phyloP scores from a whole-genome alignment of 1,140 invertebrate genomes.

The Drosophila takahashii region DNA sequence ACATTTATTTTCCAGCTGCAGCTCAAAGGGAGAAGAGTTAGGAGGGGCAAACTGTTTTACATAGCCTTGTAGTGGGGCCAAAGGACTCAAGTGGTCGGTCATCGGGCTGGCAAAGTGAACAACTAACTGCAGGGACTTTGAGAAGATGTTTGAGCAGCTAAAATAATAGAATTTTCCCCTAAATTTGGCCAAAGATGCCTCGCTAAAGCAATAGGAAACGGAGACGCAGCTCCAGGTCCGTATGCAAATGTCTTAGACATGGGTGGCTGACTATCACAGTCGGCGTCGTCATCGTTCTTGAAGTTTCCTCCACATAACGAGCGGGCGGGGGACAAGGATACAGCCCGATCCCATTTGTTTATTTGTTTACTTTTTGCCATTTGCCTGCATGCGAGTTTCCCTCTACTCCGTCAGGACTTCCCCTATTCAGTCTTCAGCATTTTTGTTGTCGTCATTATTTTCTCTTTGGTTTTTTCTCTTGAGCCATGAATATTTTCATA shows the following conservation, averaged over 20 bases:
- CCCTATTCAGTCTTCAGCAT: slow-evolving; percentile 19
- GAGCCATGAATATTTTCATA: slow-evolving; percentile 76
- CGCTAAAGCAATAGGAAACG: slow-evolving; percentile 24
- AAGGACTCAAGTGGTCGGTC: slow-evolving; percentile 37
- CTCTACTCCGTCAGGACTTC: slow-evolving; percentile 12
- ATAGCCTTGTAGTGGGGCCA: slow-evolving; percentile 14
- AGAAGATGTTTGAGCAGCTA: slow-evolving; percentile 61
- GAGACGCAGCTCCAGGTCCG: slow-evolving; percentile 6
- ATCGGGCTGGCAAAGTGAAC: slow-evolving; percentile 37
- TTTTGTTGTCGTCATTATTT: slow-evolving; percentile 46
- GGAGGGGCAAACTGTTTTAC: slow-evolving; percentile 47
- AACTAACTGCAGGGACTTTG: slow-evolving; percentile 21
- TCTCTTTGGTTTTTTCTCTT: slow-evolving; percentile 15
- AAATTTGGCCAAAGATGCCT: slow-evolving; percentile 68
- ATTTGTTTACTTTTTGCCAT: slow-evolving; percentile 80
- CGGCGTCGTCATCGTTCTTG: slow-evolving; percentile 35
- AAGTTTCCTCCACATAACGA: slow-evolving; percentile 35
- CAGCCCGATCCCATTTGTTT: slow-evolving; percentile 47
- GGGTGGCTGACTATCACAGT: slow-evolving; percentile 24
- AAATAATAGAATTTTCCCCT: slow-evolving; percentile 80
- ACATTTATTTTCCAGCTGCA: slow-evolving; percentile 56
- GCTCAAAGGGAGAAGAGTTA: slow-evolving; percentile 11
- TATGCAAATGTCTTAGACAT: slow-evolving; percentile 55
- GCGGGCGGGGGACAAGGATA: background rate
- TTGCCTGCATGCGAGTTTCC: slow-evolving; percentile 52